Conservation (phyloP, 2,113 vertebrate species). For the Antennarius striatus region DNA sequence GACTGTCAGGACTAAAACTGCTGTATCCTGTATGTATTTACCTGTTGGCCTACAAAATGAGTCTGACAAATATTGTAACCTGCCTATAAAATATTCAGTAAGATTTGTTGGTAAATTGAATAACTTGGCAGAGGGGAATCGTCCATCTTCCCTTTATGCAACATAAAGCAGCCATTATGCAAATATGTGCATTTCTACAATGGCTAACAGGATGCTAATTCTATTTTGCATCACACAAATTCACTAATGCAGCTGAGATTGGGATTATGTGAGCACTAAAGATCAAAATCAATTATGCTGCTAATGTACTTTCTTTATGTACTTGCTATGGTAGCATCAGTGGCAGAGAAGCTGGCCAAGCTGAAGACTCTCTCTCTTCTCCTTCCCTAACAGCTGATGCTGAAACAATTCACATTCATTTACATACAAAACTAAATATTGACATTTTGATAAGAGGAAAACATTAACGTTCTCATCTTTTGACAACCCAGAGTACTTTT, state of each 20-base stretch:
- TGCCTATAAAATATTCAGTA: constrained; percentile 1
- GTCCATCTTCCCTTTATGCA: constrained; percentile 1
- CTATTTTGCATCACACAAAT: constrained; percentile 19
- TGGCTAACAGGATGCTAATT: constrained; percentile 28
- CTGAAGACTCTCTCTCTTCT: not conserved
- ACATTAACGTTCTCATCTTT: not conserved
- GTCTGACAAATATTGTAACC: not conserved
- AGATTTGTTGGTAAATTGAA: constrained; percentile 33
- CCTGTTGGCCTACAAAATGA: not conserved
- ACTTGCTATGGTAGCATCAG: constrained; percentile 14
- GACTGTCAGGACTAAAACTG: not conserved
- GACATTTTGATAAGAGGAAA: not conserved
- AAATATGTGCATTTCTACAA: constrained; percentile 48
- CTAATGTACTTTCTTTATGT: constrained; percentile 22
- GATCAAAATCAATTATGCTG: constrained; percentile 21
- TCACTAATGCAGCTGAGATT: constrained; percentile 1
- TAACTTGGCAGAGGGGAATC: constrained; percentile 30
- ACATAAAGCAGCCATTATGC: constrained; percentile 17
- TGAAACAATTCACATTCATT: not conserved
- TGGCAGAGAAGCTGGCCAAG: constrained; percentile 3
- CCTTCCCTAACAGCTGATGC: no score
- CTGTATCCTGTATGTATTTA: not conserved
- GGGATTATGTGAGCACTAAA: constrained; percentile 18
- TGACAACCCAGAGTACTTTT: no score
- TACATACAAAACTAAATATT: not conserved